Conservation (phyloP, 2,797 vertebrate genomes). For the Sebastes cheni region DNA sequence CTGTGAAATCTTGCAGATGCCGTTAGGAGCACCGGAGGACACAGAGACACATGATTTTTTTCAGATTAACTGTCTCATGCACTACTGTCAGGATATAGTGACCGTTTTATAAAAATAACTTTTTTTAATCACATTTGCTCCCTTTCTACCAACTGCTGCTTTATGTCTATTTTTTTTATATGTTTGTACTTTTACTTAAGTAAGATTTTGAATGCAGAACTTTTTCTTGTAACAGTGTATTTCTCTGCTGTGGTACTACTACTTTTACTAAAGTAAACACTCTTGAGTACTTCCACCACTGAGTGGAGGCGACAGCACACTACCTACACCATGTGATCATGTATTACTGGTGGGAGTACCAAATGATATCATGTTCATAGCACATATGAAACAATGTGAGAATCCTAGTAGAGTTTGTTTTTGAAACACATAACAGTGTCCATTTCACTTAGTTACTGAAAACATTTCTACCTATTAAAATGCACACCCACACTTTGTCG, state of each 20-base stretch:
- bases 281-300: neutral
- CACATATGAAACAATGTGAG: neutral
- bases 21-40: no score
- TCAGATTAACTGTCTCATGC: no score
- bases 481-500: constrained; percentile 8
- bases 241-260: neutral
- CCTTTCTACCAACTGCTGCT: no score
- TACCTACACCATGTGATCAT: neutral
- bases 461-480: constrained; percentile 8
- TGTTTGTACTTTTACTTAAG: no score
- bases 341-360: neutral
- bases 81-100: no score
- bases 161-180: no score
- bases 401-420: neutral
- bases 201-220: neutral
- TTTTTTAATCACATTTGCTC: no score
- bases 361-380: neutral
- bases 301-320: neutral
- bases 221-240: neutral
- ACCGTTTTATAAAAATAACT: no score
- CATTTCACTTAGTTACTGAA: neutral
- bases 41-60: no score
- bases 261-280: no score
- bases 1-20: no score
- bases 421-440: neutral